phyloP scores from a whole-genome alignment of 2,797 vertebrate genomes.

The Lutra lutra region DNA sequence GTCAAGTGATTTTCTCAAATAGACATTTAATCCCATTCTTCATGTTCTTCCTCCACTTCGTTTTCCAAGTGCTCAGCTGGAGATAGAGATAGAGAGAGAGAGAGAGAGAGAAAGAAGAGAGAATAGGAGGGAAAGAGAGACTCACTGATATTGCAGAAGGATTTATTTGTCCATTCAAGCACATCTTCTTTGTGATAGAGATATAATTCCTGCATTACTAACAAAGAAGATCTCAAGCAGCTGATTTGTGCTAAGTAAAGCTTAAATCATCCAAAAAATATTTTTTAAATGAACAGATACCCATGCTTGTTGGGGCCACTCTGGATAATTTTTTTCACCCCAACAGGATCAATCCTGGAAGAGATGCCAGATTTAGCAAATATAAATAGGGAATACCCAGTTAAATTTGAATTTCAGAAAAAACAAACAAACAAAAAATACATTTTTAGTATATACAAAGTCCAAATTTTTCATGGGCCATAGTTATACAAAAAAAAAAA shows the following conservation, averaged over 20 bases:
- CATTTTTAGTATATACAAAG: neutral
- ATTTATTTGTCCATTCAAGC: neutral
- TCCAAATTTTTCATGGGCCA: neutral
- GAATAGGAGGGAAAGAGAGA: neutral
- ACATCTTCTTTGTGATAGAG: neutral
- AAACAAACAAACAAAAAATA: neutral
- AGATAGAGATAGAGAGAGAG: neutral
- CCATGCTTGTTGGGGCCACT: neutral
- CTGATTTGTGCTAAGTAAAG: neutral
- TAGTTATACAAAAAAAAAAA: neutral
- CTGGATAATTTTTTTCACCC: neutral
- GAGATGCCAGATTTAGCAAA: neutral
- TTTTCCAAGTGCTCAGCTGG: neutral
- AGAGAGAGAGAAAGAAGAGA: neutral
- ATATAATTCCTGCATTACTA: neutral
- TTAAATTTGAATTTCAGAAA: neutral
- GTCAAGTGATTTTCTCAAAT: neutral
- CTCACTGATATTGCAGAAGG: neutral
- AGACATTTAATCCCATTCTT: neutral
- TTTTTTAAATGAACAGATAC: neutral
- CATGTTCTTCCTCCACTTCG: neutral
- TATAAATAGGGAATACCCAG: neutral
- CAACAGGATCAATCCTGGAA: neutral
- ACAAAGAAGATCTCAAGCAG: neutral
- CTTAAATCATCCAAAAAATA: neutral